These are phyloP conservation scores for Caradrina clavipalpis DNA, from an alignment of 2,888 invertebrate species.

Conservation along the genomic window DNA sequence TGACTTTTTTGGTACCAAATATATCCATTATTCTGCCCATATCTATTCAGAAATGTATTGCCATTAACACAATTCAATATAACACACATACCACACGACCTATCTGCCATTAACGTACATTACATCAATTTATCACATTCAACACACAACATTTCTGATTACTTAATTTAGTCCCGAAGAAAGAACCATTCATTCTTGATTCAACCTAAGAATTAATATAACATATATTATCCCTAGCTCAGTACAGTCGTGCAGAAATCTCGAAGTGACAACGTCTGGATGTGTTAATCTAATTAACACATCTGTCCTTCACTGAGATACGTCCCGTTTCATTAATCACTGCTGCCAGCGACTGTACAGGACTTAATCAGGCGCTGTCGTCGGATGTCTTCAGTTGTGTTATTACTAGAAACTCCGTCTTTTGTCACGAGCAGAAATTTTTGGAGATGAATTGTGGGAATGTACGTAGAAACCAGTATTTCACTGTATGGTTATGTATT, in stretches of 20 bases:
- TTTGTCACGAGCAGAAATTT: slow-evolving; percentile 51
- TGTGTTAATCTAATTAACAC: slow-evolving; percentile 82
- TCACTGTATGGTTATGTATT: slow-evolving; percentile 2
- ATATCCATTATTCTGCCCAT: background rate
- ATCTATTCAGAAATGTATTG: slow-evolving; percentile 4
- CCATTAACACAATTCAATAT: slow-evolving; percentile 3
- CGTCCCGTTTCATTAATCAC: slow-evolving; percentile 81
- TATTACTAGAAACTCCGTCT: slow-evolving; percentile 61
- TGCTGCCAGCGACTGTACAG: slow-evolving; percentile 66
- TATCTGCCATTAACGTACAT: slow-evolving; percentile 1
- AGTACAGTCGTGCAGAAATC: slow-evolving; percentile 64
- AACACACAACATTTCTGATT: slow-evolving; percentile 45
- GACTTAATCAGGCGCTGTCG: slow-evolving; percentile 69
- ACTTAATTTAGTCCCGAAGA: slow-evolving; percentile 52
- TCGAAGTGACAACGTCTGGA: slow-evolving; percentile 67
- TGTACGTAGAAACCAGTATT: background rate
- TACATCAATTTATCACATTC: slow-evolving; percentile 39
- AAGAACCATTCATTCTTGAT: slow-evolving; percentile 59
- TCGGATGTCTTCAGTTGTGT: slow-evolving; percentile 63
- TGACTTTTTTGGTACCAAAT: no score
- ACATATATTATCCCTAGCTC: slow-evolving; percentile 60
- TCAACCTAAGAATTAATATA: slow-evolving; percentile 64
- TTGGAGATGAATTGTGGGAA: slow-evolving; percentile 48
- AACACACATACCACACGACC: background rate
- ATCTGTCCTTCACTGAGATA: slow-evolving; percentile 73